Conservation (phyloP, 2,888 invertebrate genomes). For the Cantharis rufa region DNA sequence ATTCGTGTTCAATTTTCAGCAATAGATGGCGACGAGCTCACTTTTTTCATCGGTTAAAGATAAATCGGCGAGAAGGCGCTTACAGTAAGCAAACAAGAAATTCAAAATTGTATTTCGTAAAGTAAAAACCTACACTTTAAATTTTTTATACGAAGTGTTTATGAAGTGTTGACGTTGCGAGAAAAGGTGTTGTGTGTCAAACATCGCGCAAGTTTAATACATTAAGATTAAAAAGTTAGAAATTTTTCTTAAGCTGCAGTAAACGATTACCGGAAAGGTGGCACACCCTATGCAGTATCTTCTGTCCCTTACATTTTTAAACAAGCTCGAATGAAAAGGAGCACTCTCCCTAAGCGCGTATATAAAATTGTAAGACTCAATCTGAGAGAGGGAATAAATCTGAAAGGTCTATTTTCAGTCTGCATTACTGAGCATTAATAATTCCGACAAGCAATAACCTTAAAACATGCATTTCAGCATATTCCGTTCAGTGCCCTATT, state of each 20-base stretch:
- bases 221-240: background rate
- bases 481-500: slow-evolving; percentile 44
- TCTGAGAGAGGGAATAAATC: slow-evolving; percentile 50
- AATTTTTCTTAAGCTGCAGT: slow-evolving; percentile 9
- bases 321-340: slow-evolving; percentile 24
- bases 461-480: slow-evolving; percentile 50
- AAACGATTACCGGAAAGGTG: slow-evolving; percentile 15
- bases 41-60: slow-evolving; percentile 15
- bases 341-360: slow-evolving; percentile 35
- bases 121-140: background rate
- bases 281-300: slow-evolving; percentile 13
- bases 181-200: background rate
- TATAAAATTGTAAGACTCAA: slow-evolving; percentile 47
- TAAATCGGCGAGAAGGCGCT: slow-evolving; percentile 26
- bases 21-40: background rate
- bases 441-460: slow-evolving; percentile 50
- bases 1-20: background rate
- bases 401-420: slow-evolving; percentile 51
- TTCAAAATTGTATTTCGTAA: background rate
- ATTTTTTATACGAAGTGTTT: background rate
- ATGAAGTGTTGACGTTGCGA: background rate
- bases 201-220: background rate
- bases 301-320: slow-evolving; percentile 21
- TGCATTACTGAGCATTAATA: slow-evolving; percentile 52
- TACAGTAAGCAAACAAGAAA: background rate